phyloP scores from a whole-genome alignment of 2,888 invertebrate genomes.

The Rhimphoctona megacephalus region DNA sequence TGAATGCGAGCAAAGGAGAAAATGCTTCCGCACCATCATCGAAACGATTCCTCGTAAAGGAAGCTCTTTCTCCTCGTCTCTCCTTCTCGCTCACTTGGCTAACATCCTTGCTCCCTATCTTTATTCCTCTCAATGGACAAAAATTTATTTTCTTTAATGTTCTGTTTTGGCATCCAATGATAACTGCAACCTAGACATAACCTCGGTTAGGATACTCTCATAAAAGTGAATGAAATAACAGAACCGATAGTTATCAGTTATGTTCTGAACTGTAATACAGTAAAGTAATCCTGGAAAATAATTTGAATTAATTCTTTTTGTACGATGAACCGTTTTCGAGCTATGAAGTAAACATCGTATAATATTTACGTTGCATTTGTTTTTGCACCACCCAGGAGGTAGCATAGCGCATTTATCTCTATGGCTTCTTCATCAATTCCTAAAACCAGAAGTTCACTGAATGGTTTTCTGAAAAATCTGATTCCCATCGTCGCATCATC shows the following conservation, averaged over 20 bases:
- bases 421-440: too few species aligned
- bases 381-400: too few species aligned
- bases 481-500: too few species aligned
- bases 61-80: constrained; percentile 33
- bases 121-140: constrained; percentile 24
- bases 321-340: too few species aligned
- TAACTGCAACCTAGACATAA: constrained; percentile 50
- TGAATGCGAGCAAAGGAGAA: constrained; percentile 48
- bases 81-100: constrained; percentile 16
- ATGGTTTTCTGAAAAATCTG: too few species aligned
- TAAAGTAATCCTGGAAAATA: not conserved
- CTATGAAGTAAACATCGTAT: too few species aligned
- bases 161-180: constrained; percentile 66
- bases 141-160: constrained; percentile 67
- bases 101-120: constrained; percentile 18
- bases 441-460: too few species aligned
- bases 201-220: constrained; percentile 53
- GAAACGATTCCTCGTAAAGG: constrained; percentile 69
- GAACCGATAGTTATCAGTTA: constrained; percentile 54
- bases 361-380: too few species aligned
- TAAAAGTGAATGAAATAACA: constrained; percentile 68
- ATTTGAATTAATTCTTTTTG: not conserved
- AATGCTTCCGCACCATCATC: constrained; percentile 62
- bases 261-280: not conserved
- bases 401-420: too few species aligned